Evolutionary conservation across 2,888 invertebrate species (phyloP).

Genomic region (Sphinx pinastri): DNA sequence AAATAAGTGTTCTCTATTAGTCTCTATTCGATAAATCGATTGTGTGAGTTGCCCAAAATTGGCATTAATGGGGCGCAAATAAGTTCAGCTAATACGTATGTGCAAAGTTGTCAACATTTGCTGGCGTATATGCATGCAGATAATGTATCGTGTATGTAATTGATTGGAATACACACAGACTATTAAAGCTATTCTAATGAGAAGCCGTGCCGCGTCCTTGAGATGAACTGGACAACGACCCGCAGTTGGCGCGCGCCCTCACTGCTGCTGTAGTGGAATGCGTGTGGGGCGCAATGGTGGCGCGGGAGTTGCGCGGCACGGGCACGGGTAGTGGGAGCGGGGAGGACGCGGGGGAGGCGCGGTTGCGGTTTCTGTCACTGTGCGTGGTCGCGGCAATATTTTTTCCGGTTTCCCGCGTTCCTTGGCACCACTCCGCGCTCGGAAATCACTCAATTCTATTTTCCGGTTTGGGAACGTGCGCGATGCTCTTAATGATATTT

Average conservation of each 20-base stretch:
- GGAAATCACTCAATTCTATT: conserved; percentile 36
- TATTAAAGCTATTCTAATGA: not conserved
- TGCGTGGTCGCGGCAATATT: conserved; percentile 31
- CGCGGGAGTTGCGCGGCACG: not conserved
- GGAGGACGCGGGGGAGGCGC: not conserved
- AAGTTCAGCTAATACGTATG: too few relatives aligned
- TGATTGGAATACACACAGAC: too few relatives aligned
- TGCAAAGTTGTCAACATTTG: too few relatives aligned
- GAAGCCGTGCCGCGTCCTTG: not conserved
- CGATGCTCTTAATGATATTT: conserved; percentile 23
- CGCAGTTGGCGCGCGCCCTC: not conserved
- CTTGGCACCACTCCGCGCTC: conserved; percentile 34
- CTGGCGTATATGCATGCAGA: too few relatives aligned
- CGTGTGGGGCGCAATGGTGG: not conserved
- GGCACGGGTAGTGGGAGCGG: not conserved
- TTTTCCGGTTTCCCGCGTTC: conserved; percentile 39
- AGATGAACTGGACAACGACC: not conserved
- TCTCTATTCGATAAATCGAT: too few relatives aligned
- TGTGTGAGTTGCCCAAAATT: too few relatives aligned
- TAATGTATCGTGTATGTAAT: too few relatives aligned
- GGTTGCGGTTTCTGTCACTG: conserved; percentile 2
- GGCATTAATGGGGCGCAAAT: too few relatives aligned
- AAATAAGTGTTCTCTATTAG: too few relatives aligned
- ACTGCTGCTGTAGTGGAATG: not conserved
- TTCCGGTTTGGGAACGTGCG: conserved; percentile 31